phyloP scores from a whole-genome alignment of 2,113 vertebrate species.

The Gasterosteus aculeatus region DNA sequence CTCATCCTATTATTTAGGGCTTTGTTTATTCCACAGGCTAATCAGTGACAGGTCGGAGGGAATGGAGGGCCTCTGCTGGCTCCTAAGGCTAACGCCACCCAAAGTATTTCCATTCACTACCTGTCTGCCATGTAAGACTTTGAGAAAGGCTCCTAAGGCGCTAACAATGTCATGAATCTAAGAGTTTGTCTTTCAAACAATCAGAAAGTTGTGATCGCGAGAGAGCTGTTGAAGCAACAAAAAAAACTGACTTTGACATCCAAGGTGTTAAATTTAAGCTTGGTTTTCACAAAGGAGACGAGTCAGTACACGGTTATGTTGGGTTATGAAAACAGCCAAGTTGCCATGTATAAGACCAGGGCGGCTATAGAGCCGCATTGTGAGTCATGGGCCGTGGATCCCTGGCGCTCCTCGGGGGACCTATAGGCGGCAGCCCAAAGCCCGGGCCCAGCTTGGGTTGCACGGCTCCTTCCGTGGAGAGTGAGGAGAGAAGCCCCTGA shows the following conservation, averaged over 20 bases:
- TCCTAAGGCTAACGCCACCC: conserved; percentile 67
- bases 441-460: conserved; percentile 70
- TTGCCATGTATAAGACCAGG: conserved; percentile 67
- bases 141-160: conserved; percentile 43
- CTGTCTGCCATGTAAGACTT: conserved; percentile 55
- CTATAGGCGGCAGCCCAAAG: conserved; percentile 70
- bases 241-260: conserved; percentile 51
- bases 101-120: conserved; percentile 63
- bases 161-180: conserved; percentile 58
- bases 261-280: conserved; percentile 47
- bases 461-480: conserved; percentile 74
- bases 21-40: conserved; percentile 79
- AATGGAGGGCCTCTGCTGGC: conserved; percentile 54
- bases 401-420: conserved; percentile 70
- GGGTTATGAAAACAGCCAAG: conserved; percentile 70
- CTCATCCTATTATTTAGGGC: conserved; percentile 79
- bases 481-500: conserved; percentile 81
- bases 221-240: conserved; percentile 46
- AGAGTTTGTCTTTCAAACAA: conserved; percentile 39
- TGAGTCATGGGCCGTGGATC: conserved; percentile 76
- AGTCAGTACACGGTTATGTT: conserved; percentile 57
- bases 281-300: conserved; percentile 48
- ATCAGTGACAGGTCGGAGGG: conserved; percentile 76
- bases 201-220: conserved; percentile 27
- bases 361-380: conserved; percentile 65